Conservation (phyloP, 2,888 invertebrate species). For the Plagiodera versicolora region DNA sequence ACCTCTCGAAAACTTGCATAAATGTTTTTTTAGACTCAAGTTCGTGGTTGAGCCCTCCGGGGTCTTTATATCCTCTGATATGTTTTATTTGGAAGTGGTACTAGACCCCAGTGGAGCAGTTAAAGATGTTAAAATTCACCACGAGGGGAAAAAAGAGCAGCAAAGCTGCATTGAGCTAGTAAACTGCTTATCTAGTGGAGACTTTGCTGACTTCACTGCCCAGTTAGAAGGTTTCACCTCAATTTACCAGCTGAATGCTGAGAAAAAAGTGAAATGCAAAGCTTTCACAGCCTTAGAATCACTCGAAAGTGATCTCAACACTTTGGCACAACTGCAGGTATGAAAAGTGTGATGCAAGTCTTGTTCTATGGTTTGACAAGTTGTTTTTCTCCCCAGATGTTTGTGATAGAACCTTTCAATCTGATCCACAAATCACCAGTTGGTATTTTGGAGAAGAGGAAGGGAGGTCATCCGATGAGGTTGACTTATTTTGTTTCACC, state of each 20-base stretch:
- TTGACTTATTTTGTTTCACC: slow-evolving; percentile 93
- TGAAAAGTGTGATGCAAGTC: neutral
- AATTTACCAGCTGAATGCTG: slow-evolving; percentile 92
- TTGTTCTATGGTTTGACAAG: no score
- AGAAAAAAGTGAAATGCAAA: slow-evolving; percentile 92
- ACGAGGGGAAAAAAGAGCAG: slow-evolving; percentile 82
- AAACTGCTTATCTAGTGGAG: slow-evolving; percentile 78
- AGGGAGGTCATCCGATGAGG: slow-evolving; percentile 91
- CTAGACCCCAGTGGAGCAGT: slow-evolving; percentile 82
- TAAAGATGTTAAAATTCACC: slow-evolving; percentile 89
- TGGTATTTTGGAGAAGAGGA: slow-evolving; percentile 79
- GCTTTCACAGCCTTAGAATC: slow-evolving; percentile 91
- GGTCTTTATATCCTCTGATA: slow-evolving; percentile 90
- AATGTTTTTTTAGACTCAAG: slow-evolving; percentile 64
- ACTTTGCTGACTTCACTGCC: slow-evolving; percentile 88
- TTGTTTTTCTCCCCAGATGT: slow-evolving; percentile 61
- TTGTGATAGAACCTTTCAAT: slow-evolving; percentile 70
- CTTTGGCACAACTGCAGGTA: slow-evolving; percentile 64
- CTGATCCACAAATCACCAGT: slow-evolving; percentile 88
- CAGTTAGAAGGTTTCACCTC: slow-evolving; percentile 82
- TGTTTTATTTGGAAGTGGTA: slow-evolving; percentile 93
- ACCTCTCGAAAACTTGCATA: neutral
- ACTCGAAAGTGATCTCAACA: slow-evolving; percentile 85
- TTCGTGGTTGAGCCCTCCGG: slow-evolving; percentile 83
- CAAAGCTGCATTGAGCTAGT: slow-evolving; percentile 90